phyloP scores from a whole-genome alignment of 2,888 invertebrate genomes.

The Spicauda simplicius region DNA sequence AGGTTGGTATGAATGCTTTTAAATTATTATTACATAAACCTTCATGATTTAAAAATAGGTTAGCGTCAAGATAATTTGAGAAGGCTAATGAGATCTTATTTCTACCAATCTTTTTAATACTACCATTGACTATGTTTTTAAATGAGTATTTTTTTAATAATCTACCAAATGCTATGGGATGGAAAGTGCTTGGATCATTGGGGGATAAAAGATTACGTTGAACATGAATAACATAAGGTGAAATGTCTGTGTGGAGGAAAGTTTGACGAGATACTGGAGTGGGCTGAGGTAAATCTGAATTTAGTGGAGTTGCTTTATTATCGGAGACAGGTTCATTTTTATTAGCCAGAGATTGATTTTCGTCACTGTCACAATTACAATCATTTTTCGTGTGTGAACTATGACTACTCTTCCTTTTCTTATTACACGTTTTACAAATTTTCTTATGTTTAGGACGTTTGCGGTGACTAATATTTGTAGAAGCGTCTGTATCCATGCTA shows the following conservation, averaged over 20 bases:
- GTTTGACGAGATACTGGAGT: not conserved
- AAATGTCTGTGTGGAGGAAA: not conserved
- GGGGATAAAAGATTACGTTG: slow-evolving; percentile 3
- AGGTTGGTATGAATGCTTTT: not conserved
- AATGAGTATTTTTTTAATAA: slow-evolving; percentile 1
- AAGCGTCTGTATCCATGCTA: too few relatives aligned
- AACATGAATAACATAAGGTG: not conserved
- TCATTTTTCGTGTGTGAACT: too few relatives aligned
- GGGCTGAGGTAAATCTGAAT: not conserved
- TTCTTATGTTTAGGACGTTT: too few relatives aligned
- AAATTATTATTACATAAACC: not conserved
- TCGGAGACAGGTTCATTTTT: too few relatives aligned
- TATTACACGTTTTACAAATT: too few relatives aligned
- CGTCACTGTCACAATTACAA: too few relatives aligned
- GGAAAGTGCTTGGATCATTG: not conserved
- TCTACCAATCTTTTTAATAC: not conserved
- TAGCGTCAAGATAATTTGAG: not conserved
- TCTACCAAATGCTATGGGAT: slow-evolving; percentile 4
- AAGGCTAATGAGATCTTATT: not conserved
- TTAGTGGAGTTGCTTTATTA: not conserved
- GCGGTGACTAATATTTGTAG: too few relatives aligned
- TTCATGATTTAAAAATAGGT: not conserved
- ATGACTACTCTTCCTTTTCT: too few relatives aligned
- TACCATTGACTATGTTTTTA: not conserved
- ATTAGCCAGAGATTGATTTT: too few relatives aligned